phyloP scores from a whole-genome alignment of 2,113 vertebrate species.

The Muntiacus reevesi region DNA sequence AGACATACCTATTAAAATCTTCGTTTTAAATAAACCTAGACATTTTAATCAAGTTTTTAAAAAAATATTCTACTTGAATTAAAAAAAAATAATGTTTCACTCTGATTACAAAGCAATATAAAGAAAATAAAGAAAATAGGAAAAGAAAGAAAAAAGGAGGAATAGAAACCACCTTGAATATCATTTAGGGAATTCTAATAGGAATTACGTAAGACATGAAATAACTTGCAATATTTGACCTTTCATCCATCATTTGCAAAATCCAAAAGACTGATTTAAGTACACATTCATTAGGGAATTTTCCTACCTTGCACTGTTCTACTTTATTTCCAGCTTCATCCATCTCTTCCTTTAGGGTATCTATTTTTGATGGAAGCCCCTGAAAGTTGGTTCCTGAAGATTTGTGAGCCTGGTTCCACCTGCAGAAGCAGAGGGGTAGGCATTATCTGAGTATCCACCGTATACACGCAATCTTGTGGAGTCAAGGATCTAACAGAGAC shows the following conservation, averaged over 20 bases:
- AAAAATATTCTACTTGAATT: not conserved
- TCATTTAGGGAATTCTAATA: not conserved
- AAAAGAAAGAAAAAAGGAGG: not conserved
- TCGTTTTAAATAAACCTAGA: constrained; percentile 24
- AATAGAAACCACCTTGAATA: not conserved
- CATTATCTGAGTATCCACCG: not conserved
- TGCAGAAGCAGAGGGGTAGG: constrained; percentile 63
- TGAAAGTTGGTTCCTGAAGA: constrained; percentile 98
- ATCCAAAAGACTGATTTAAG: not conserved
- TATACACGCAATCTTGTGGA: rapidly evolving
- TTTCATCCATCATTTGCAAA: not conserved
- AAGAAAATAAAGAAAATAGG: not conserved
- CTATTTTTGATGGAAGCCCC: constrained; percentile 96
- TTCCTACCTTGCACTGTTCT: constrained; percentile 95
- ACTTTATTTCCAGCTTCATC: constrained; percentile 99
- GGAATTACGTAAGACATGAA: not conserved
- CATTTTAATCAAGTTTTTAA: not conserved
- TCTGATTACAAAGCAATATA: not conserved
- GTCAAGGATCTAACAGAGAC: not conserved
- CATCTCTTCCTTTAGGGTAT: constrained; percentile 97
- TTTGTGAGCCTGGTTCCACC: constrained; percentile 98
- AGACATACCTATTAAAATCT: not conserved
- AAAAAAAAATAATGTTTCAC: not conserved
- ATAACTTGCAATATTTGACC: not conserved
- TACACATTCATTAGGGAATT: not conserved